Evolutionary conservation across 2,113 vertebrate species (phyloP), one percentile per base, ranked within the genome.

Genomic region (Coracopsis vasa): DNA sequence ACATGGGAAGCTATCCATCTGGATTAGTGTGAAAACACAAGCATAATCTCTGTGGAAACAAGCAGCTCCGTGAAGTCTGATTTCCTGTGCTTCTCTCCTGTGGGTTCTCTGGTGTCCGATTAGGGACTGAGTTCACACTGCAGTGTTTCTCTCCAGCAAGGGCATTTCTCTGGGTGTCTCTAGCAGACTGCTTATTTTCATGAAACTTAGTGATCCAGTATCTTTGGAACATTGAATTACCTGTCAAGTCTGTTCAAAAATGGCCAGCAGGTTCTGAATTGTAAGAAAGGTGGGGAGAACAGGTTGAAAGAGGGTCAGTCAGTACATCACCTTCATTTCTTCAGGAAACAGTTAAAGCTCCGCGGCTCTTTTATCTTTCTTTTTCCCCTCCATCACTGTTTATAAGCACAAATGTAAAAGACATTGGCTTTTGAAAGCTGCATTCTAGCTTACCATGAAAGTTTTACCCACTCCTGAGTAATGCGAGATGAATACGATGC

Each of bases 401-500:
- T 78, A 71, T 4, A 84, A 18, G 54, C 72, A 92, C 47, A 92
- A 86, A 80, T 47, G 45, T 81, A 85, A 88, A 95, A 95, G 75
- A 85, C 50, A 86, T 0, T 53, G 69, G 48, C 47, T 92, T 95
- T 84, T 94, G 75, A 93, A 94, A 81, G 86, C 70, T 74, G 72
- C 64, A 51, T 78, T 88, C 85, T 64, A 94, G 47, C 48, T 77
- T 47, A 41, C 80, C n/a, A 11, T 74, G 80, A 71, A 97, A 92
- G 86, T 75, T 86, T 80, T 74, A 91, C 56, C 48, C 29, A 31
- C 83, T 96, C 80, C 77, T 39, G 91, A 92, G 95, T 86, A 89
- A 97, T 45, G 58, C 6, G 94, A 97, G 97, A 97, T 91, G 95
- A 91, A 94, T 86, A 66, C 7, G 87, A 95, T 88, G 97, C 97